Evolutionary conservation across 2,113 vertebrate species (phyloP).

Genomic region (Colinus virginianus): DNA sequence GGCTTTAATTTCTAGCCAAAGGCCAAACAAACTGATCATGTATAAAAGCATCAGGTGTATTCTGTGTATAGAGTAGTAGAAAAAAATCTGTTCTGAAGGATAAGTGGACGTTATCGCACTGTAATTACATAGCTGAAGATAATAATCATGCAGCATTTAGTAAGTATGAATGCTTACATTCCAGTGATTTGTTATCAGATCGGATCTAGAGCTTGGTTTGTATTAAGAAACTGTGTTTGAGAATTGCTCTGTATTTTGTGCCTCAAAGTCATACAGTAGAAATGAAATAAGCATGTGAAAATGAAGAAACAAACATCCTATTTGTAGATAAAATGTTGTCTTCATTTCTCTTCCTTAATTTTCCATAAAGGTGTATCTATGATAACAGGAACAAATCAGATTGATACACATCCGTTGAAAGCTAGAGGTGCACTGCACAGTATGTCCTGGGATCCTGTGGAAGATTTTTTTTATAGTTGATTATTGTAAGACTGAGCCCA

Average conservation of each 20-base stretch:
- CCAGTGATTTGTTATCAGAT: conserved; percentile 3
- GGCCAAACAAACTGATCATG: neutral
- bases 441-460: neutral
- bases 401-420: neutral
- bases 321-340: neutral
- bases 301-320: neutral
- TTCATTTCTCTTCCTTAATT: neutral
- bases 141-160: conserved; percentile 12
- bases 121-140: neutral
- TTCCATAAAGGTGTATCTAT: neutral
- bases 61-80: neutral
- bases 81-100: neutral
- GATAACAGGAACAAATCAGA: neutral
- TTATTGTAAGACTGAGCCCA: neutral
- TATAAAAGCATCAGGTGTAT: neutral
- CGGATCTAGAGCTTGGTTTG: conserved; percentile 15
- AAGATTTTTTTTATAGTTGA: neutral
- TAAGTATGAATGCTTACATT: neutral
- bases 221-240: neutral
- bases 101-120: neutral
- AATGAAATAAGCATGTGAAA: neutral
- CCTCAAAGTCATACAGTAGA: neutral
- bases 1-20: neutral
- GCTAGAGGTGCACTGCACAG: neutral
- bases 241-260: neutral